phyloP scores from a whole-genome alignment of 2,797 vertebrate species.

The Arctocebus calabarensis region DNA sequence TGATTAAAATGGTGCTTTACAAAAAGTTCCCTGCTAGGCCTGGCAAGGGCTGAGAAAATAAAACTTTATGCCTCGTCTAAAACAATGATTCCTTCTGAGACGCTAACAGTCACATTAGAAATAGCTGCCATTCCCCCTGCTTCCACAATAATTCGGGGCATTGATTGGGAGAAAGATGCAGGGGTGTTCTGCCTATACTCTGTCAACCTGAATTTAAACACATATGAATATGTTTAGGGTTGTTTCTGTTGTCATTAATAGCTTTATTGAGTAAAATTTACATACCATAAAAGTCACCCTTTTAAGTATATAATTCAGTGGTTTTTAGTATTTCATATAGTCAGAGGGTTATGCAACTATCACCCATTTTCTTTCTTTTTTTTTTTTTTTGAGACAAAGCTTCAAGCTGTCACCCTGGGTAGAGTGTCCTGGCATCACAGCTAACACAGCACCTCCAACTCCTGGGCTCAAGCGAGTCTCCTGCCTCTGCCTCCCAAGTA shows the following conservation, averaged over 20 bases:
- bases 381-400: too few species aligned
- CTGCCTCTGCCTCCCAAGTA: too few species aligned
- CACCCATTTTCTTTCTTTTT: neutral
- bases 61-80: neutral
- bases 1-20: slow-evolving; percentile 43
- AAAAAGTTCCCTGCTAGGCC: neutral
- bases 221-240: neutral
- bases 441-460: too few species aligned
- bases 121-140: neutral
- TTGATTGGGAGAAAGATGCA: neutral
- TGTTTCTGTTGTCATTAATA: neutral
- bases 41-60: neutral
- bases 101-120: slow-evolving; percentile 18
- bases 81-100: slow-evolving; percentile 43
- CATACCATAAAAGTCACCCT: neutral
- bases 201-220: neutral
- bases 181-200: neutral
- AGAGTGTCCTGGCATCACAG: too few species aligned
- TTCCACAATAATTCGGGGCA: neutral
- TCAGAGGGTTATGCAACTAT: neutral
- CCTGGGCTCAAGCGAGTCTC: too few species aligned
- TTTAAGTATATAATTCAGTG: neutral
- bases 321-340: neutral
- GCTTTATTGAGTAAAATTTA: neutral
- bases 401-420: too few species aligned